phyloP scores from a whole-genome alignment of 2,113 vertebrate genomes.

The Cebus imitator region DNA sequence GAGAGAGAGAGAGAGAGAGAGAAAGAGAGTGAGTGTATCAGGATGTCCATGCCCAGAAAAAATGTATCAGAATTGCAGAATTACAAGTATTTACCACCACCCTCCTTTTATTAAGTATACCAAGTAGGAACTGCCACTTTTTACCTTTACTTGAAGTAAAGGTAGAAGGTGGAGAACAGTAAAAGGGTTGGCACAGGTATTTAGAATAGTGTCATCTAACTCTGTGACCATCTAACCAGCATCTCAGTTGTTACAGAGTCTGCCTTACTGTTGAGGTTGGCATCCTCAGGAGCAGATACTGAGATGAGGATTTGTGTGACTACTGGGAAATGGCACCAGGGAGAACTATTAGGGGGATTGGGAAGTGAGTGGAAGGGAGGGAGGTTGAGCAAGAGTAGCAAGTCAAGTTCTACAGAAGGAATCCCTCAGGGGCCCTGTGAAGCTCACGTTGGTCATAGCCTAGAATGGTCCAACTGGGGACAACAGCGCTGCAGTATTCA shows the following conservation, averaged over 20 bases:
- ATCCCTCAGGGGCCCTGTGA: not conserved
- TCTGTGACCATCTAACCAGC: not conserved
- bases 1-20: too few relatives aligned
- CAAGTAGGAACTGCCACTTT: not conserved
- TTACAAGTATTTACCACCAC: not conserved
- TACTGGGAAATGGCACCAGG: not conserved
- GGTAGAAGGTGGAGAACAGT: not conserved
- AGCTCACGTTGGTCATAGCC: not conserved
- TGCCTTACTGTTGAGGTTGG: not conserved
- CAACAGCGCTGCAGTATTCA: not conserved
- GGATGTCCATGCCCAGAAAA: not conserved
- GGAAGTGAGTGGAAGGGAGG: not conserved
- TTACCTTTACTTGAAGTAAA: not conserved
- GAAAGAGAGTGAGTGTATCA: not conserved
- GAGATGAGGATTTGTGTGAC: not conserved
- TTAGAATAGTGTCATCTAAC: not conserved
- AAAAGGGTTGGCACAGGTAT: not conserved
- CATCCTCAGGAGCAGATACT: not conserved
- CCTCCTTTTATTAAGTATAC: not conserved
- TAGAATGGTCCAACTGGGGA: not conserved
- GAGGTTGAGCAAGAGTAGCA: not conserved
- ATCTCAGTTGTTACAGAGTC: not conserved
- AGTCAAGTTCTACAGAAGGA: not conserved
- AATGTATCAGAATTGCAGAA: not conserved
- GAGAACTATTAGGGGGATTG: too few relatives aligned